phyloP scores from a whole-genome alignment of 2,113 vertebrate species.

The Lepus europaeus region DNA sequence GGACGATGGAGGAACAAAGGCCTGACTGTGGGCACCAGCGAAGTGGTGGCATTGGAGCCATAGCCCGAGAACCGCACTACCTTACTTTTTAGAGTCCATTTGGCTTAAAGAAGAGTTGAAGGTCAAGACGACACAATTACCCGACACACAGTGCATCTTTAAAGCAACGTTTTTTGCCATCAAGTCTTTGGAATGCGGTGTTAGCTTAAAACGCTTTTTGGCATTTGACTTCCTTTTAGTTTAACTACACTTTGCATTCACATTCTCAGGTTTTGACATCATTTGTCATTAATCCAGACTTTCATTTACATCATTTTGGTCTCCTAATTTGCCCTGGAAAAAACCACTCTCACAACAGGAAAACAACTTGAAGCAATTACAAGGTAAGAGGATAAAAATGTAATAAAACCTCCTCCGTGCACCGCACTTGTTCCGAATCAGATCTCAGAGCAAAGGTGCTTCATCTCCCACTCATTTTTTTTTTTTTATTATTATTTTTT shows the following conservation, averaged over 20 bases:
- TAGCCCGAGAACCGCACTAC: not conserved
- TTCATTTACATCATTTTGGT: conserved; percentile 73
- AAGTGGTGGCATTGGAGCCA: not conserved
- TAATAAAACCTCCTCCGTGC: conserved; percentile 53
- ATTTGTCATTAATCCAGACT: conserved; percentile 68
- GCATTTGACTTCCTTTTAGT: conserved; percentile 25
- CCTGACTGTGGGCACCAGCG: not conserved
- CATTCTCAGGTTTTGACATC: conserved; percentile 78
- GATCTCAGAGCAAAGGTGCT: not conserved
- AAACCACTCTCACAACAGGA: conserved; percentile 21
- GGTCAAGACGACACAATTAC: not conserved
- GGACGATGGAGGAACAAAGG: no score
- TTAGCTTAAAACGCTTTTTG: not conserved
- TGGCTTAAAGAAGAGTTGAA: not conserved
- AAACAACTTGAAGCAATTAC: conserved; percentile 74
- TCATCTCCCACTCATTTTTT: no score
- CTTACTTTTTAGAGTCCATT: conserved; percentile 39
- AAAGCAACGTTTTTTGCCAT: not conserved
- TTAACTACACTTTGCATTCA: conserved; percentile 42
- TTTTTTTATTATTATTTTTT: no score
- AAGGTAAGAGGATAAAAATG: conserved; percentile 77
- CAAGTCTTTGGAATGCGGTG: not conserved
- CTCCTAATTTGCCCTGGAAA: not conserved
- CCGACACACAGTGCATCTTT: not conserved
- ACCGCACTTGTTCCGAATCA: not conserved